phyloP scores from a whole-genome alignment of 2,113 vertebrate species.

The Sapayoa aenigma region DNA sequence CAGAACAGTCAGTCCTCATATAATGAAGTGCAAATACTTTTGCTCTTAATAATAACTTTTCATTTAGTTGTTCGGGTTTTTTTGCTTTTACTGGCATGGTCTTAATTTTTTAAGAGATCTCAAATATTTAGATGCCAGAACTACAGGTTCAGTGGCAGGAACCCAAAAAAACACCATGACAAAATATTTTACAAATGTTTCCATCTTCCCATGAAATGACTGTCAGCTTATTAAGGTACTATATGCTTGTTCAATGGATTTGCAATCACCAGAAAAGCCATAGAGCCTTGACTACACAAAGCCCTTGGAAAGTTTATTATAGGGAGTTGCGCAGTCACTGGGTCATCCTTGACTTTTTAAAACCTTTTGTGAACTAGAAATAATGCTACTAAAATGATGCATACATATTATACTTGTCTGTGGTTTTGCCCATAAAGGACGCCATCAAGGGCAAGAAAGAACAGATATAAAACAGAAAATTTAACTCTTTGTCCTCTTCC shows the following conservation, averaged over 20 bases:
- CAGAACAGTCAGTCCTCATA: not conserved
- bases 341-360: conserved; percentile 9
- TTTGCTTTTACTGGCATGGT: not conserved
- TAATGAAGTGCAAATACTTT: not conserved
- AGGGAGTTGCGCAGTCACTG: not conserved
- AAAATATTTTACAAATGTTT: not conserved
- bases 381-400: not conserved
- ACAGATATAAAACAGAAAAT: not conserved
- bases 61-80: not conserved
- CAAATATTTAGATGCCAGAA: not conserved
- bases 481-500: not conserved
- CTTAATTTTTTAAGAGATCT: not conserved
- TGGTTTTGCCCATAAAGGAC: not conserved
- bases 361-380: not conserved
- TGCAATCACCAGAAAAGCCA: not conserved
- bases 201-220: not conserved
- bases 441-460: not conserved
- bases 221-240: not conserved
- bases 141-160: not conserved
- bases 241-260: not conserved
- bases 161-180: not conserved
- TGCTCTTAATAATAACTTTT: not conserved
- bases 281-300: not conserved
- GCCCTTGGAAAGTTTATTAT: not conserved
- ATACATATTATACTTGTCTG: not conserved